Percentiles rank a stretch among this genome's conserved stretches.
These are phyloP conservation scores for Poeciliopsis paucimaculata DNA, from an alignment of 2,797 vertebrate species.

Conservation along the genomic window DNA sequence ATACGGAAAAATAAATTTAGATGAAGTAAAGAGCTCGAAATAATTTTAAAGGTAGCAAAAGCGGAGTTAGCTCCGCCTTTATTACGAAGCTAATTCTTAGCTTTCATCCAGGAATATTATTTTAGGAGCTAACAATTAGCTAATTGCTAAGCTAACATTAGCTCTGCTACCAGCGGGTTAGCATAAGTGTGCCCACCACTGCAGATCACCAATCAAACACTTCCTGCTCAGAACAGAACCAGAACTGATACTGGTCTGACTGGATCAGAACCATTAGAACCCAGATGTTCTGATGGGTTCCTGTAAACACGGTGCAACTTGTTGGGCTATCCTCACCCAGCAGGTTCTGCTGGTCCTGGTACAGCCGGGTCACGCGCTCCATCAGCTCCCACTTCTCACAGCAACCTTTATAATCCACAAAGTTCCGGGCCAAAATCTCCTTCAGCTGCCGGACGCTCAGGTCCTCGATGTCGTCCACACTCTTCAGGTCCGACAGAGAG, in stretches of 20 bases:
- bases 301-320: not conserved
- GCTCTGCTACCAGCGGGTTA: too few species aligned
- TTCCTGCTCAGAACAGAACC: not conserved
- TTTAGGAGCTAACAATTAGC: too few species aligned
- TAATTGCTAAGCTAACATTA: too few species aligned
- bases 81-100: too few species aligned
- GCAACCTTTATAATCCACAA: constrained; percentile 97
- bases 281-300: not conserved
- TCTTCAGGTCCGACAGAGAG: constrained; percentile 88
- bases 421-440: constrained; percentile 95
- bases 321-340: constrained; percentile 38
- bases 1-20: too few species aligned
- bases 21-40: too few species aligned
- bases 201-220: not conserved
- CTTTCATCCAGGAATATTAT: too few species aligned
- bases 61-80: too few species aligned
- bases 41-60: too few species aligned
- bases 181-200: too few species aligned
- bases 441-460: constrained; percentile 94
- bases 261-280: not conserved
- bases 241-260: not conserved
- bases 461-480: constrained; percentile 85
- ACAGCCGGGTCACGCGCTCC: constrained; percentile 91
- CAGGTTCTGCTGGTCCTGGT: constrained; percentile 86
- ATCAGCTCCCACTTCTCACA: constrained; percentile 98